A percentile compares a stretch with the other conserved stretches of the same genome.
Conservation (phyloP, 2,888 invertebrate species). For the Strigamia crassipes region DNA sequence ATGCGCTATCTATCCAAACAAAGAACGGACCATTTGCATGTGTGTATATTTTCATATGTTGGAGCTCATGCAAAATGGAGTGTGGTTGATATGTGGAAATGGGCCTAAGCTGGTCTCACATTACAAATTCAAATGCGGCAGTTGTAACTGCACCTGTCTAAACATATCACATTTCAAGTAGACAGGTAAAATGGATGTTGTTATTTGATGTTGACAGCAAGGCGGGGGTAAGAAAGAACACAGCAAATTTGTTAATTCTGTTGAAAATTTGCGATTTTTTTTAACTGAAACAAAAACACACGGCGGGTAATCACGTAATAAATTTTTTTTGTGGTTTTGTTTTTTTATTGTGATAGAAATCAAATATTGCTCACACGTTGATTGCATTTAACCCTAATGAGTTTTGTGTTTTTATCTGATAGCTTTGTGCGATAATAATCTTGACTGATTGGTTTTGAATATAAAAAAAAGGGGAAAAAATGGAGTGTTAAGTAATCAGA, state of each 20-base stretch:
- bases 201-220: constrained; percentile 37
- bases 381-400: not conserved
- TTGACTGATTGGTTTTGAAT: constrained; percentile 21
- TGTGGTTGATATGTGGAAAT: constrained; percentile 40
- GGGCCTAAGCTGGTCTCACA: constrained; percentile 39
- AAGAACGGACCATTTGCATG: constrained; percentile 33
- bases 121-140: constrained; percentile 42
- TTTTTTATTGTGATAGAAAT: not conserved
- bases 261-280: not conserved
- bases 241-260: not conserved
- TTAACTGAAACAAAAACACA: not conserved
- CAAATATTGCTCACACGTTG: not conserved
- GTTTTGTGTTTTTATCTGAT: not conserved
- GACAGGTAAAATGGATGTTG: constrained; percentile 35
- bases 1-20: constrained; percentile 27
- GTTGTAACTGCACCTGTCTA: constrained; percentile 35
- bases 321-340: not conserved
- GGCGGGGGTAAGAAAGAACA: not conserved
- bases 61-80: constrained; percentile 37
- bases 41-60: constrained; percentile 42
- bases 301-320: not conserved
- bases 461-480: not conserved
- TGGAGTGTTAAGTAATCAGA: constrained; percentile 17
- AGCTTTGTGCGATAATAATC: not conserved
- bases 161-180: constrained; percentile 40